Conservation (phyloP, 2,113 vertebrate genomes). For the Solea senegalensis region DNA sequence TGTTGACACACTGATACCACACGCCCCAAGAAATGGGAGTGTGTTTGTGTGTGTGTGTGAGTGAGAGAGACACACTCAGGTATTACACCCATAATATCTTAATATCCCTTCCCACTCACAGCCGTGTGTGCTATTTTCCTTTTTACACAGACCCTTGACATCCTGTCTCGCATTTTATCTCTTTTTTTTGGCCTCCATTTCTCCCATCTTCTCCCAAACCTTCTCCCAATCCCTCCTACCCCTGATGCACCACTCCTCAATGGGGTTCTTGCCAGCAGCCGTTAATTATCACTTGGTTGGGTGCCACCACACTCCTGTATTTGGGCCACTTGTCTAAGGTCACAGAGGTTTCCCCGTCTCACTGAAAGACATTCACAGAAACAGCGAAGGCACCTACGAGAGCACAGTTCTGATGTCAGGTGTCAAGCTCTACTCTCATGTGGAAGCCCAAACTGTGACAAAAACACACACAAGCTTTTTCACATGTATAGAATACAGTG, state of each 20-base stretch:
- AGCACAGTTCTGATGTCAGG: background rate
- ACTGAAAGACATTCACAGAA: constrained; percentile 32
- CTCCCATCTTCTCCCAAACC: constrained; percentile 15
- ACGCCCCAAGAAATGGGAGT: constrained; percentile 21
- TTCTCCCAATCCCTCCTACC: background rate
- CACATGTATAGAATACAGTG: too few species aligned
- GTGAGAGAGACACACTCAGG: constrained; percentile 23
- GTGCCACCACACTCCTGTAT: constrained; percentile 18
- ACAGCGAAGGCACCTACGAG: background rate
- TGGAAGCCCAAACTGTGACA: background rate
- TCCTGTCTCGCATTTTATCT: background rate
- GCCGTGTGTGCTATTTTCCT: constrained; percentile 36
- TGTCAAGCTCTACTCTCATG: background rate
- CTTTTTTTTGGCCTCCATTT: constrained; percentile 29
- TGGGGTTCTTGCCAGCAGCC: constrained; percentile 33
- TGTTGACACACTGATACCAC: constrained; percentile 52
- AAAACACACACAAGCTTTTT: too few species aligned
- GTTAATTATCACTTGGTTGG: constrained; percentile 55
- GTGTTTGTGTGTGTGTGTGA: constrained; percentile 6
- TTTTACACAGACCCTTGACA: constrained; percentile 48
- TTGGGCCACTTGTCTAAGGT: constrained; percentile 40
- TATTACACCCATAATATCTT: constrained; percentile 16
- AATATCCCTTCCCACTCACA: too few species aligned
- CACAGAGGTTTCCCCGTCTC: constrained; percentile 4
- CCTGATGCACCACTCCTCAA: constrained; percentile 4